Base-by-base conservation (phyloP, 2,113 vertebrate species). In the Tyto alba region DNA sequence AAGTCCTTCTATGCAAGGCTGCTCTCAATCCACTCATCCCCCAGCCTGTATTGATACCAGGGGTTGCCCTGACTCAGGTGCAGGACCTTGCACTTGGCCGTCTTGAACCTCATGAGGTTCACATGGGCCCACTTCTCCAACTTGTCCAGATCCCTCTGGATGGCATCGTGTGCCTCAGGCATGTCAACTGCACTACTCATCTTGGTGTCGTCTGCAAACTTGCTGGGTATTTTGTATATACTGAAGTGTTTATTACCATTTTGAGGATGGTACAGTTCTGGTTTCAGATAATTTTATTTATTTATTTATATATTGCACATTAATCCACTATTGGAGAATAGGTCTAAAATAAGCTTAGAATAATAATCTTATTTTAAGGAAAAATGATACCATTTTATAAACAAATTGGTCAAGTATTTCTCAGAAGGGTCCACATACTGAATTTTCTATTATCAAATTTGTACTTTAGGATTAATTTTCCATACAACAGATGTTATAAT, bases 141-240 rank as follows among this genome's bases (percentile, higher is more conserved):
- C 15, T 32, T 34, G 26, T 29, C 16, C n/a, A 55, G 26, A 25
- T 36, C 25, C n/a, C 17, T 53, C 57, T 66, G 59, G 21, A 26
- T 55, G 47, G 11, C 4, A 29, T 55, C 26, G 6, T 29, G 4
- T 45, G 23, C 13, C 32, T 69, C 55, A 45, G 22, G 36, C 0
- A 0, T 25, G 13, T 48, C n/a, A 41, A 10, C 14, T 29, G 10
- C 7, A 12, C 17, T 16, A 9, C 29, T 78, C 27, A 4, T 22
- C 9, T 48, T 18, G 9, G 21, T 30, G 34, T 21, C 0, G 0
- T 25, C 30, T 41, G 9, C 2, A 66, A 59, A 82, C 21, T 34
- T 60, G 11, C 7, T 26, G 40, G 48, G 7, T 23, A 13, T 62
- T 76, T 77, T 84, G 2, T 68, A 7, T 15, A 45, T 36, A 15